phyloP scores from a whole-genome alignment of 1,140 invertebrate genomes.

The Metaphire vulgaris region DNA sequence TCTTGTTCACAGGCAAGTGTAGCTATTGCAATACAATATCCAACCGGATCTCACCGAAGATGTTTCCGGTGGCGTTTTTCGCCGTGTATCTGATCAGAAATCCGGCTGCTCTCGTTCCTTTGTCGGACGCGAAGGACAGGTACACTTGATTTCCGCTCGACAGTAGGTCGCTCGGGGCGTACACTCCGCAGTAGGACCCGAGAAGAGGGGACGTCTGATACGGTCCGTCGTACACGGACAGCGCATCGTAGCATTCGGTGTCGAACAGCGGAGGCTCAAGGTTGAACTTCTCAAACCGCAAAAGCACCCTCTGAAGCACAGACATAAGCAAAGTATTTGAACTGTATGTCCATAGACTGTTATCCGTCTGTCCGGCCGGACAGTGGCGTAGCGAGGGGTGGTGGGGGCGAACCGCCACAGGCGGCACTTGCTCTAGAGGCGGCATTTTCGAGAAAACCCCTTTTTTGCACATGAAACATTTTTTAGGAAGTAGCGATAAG shows the following conservation, averaged over 20 bases:
- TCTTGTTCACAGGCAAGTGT: too few species aligned
- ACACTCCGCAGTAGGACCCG: slow-evolving; percentile 28
- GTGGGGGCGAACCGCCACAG: too few species aligned
- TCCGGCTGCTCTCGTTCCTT: background rate
- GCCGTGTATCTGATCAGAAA: background rate
- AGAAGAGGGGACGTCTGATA: background rate
- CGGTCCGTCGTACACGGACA: background rate
- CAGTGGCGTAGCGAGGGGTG: too few species aligned
- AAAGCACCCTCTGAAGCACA: background rate
- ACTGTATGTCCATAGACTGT: too few species aligned
- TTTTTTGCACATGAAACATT: too few species aligned
- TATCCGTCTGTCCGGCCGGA: too few species aligned
- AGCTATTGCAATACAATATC: too few species aligned
- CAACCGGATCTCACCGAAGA: background rate
- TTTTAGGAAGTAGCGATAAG: too few species aligned
- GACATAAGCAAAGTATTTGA: too few species aligned
- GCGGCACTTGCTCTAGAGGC: too few species aligned
- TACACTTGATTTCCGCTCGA: background rate
- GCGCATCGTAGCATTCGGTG: background rate
- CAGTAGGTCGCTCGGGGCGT: slow-evolving; percentile 31
- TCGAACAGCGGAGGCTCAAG: background rate
- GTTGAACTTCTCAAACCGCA: background rate
- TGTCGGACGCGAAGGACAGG: background rate
- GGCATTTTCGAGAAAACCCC: too few species aligned
- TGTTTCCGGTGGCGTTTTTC: background rate